Percentiles rank a stretch among this genome's conserved stretches.
Conservation (phyloP, 2,888 invertebrate species). For the Drosophila maculinotata region DNA sequence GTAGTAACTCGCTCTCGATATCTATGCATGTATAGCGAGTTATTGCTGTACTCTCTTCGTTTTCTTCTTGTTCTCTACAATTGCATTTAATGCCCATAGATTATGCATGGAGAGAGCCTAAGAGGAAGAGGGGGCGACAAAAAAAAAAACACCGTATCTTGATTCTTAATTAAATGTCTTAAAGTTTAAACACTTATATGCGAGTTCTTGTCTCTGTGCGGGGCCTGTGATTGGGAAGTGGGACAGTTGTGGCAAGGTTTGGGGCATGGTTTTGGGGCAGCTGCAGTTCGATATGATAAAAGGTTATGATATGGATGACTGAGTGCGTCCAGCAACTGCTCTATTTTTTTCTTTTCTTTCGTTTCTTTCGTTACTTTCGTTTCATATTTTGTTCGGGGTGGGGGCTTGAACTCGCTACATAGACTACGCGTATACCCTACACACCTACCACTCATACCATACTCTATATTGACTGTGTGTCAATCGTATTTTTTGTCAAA, state of each 20-base stretch:
- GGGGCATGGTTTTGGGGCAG: neutral
- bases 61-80: constrained; percentile 24
- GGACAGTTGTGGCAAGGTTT: neutral
- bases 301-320: constrained; percentile 46
- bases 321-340: constrained; percentile 25
- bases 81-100: constrained; percentile 29
- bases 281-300: constrained; percentile 45
- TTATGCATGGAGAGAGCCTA: constrained; percentile 13
- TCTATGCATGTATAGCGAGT: too few relatives aligned
- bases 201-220: constrained; percentile 44
- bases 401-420: constrained; percentile 49
- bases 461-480: constrained; percentile 40
- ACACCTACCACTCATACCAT: constrained; percentile 27
- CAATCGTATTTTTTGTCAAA: constrained; percentile 15
- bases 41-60: neutral
- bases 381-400: neutral
- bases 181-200: constrained; percentile 62
- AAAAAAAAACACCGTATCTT: constrained; percentile 43
- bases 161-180: constrained; percentile 59
- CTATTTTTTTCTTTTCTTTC: neutral
- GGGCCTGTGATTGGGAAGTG: constrained; percentile 8
- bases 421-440: constrained; percentile 58
- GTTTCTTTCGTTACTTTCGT: too few relatives aligned
- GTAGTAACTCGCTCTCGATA: neutral
- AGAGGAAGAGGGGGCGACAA: neutral